These are phyloP conservation scores for Hipposideros armiger DNA, from an alignment of 2,113 vertebrate genomes.

Conservation along the genomic window DNA sequence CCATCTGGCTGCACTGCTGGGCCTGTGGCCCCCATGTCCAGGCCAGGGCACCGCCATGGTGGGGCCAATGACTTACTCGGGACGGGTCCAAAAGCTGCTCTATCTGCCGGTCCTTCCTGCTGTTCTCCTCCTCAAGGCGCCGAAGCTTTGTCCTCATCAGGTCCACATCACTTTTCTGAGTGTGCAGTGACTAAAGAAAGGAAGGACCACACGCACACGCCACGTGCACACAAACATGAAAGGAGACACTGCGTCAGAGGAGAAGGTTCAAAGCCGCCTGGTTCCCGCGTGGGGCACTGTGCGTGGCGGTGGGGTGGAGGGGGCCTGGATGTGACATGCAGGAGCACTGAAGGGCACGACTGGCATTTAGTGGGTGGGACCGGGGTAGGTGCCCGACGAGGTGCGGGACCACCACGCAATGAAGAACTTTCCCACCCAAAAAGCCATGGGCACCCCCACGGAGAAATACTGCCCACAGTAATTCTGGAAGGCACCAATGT, in stretches of 20 bases:
- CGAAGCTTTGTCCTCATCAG: conserved; percentile 93
- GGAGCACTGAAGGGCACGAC: neutral
- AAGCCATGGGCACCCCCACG: neutral
- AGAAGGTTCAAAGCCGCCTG: neutral
- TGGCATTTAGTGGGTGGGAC: neutral
- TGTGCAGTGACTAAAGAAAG: conserved; percentile 89
- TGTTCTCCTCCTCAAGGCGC: conserved; percentile 94
- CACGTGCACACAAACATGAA: neutral
- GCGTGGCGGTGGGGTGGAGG: neutral
- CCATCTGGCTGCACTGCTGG: too few relatives aligned
- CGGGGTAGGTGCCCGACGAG: fast-evolving
- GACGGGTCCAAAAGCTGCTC: conserved; percentile 93
- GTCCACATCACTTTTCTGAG: conserved; percentile 92
- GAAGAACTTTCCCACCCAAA: too few relatives aligned
- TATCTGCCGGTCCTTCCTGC: conserved; percentile 94
- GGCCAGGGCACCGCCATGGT: fast-evolving
- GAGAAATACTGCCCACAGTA: fast-evolving
- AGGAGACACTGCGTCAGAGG: too few relatives aligned
- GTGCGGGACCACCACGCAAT: neutral
- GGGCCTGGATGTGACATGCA: neutral
- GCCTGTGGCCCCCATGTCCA: too few relatives aligned
- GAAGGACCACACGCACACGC: neutral
- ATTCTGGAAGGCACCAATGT: neutral
- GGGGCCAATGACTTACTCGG: conserved; percentile 84
- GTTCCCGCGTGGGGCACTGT: neutral